Base-by-base conservation (phyloP, 1,140 invertebrate genomes). In the Macrobrachium nipponense region DNA sequence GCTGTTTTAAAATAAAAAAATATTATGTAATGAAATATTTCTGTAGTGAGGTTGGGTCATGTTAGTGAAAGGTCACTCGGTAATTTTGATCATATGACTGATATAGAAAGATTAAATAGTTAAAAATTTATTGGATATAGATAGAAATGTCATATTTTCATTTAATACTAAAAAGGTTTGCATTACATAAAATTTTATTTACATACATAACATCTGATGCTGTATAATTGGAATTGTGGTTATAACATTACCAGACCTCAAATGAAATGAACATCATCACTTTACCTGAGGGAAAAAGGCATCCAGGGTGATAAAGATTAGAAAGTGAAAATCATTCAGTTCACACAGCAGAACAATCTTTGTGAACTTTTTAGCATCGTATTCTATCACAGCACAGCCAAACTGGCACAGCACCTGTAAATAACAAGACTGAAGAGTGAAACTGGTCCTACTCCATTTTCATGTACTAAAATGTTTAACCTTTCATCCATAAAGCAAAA, bases 321-420 rank as follows among this genome's bases (percentile, higher is more conserved):
- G 77, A 72, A 86, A 86, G 43, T 86, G 83, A 36, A 86, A 86
- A 66, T 86, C 83, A 58, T 80, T 86, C 64, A 86, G 76, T 36
- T 86, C 83, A 44, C 79, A 72, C 64, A 86, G 58, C 7, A 86
- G 66, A 10, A 86, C 77, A 14, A 86, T 59, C 44, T 86, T 86
- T 64, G 44, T 51, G 68, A 86, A 86, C 11, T 68, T 76, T n/a
- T 86, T 77, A 62, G 83, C 83, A 80, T 86, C 83, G 62, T 86
- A 86, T 27, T 86, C 83, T 27, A 86, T 17, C 66, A 86, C 83
- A 20, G 83, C 83, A 75, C 83, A 80, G 6, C 77, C 83, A 77
- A 80, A 86, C 77, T 80, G 77, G 23, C 77, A 80, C 68, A 86
- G 62, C n/a, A 86, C 68, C 83, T 86, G 77, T 5, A 73, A 80